phyloP scores from a whole-genome alignment of 92 coral and sea anemone genomes.

The Parazoanthus swiftii region DNA sequence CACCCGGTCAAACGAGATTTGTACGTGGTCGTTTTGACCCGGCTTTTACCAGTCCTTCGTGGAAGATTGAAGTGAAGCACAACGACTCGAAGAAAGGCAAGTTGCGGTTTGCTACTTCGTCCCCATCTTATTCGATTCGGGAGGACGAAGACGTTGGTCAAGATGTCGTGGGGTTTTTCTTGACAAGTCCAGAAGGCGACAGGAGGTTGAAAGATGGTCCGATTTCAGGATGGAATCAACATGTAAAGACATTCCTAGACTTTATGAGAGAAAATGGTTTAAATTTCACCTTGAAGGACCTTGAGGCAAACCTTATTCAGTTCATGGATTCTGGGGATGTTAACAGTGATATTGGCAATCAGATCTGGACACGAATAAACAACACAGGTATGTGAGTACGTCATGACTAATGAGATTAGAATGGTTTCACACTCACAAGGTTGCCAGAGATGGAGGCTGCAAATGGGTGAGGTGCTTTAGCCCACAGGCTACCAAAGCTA shows the following conservation, averaged over 20 bases:
- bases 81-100: conserved; percentile 21
- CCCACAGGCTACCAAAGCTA: too few relatives aligned
- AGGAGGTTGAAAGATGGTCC: not conserved
- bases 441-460: too few relatives aligned
- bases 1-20: conserved; percentile 11
- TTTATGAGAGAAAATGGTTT: conserved; percentile 33
- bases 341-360: conserved; percentile 48
- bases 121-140: conserved; percentile 62
- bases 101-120: not conserved
- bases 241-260: conserved; percentile 36
- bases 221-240: conserved; percentile 38
- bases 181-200: conserved; percentile 43
- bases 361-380: conserved; percentile 37
- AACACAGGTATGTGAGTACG: conserved; percentile 20
- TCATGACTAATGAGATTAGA: not conserved
- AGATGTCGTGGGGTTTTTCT: conserved; percentile 43
- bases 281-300: conserved; percentile 40
- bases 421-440: too few relatives aligned
- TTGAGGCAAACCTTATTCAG: conserved; percentile 23
- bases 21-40: conserved; percentile 58
- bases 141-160: conserved; percentile 49
- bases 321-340: conserved; percentile 37
- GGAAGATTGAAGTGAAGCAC: conserved; percentile 50
- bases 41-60: conserved; percentile 46
- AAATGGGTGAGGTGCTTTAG: too few relatives aligned